These are phyloP conservation scores for Antheraea yamamai DNA, from an alignment of 2,888 invertebrate genomes.

Conservation along the genomic window DNA sequence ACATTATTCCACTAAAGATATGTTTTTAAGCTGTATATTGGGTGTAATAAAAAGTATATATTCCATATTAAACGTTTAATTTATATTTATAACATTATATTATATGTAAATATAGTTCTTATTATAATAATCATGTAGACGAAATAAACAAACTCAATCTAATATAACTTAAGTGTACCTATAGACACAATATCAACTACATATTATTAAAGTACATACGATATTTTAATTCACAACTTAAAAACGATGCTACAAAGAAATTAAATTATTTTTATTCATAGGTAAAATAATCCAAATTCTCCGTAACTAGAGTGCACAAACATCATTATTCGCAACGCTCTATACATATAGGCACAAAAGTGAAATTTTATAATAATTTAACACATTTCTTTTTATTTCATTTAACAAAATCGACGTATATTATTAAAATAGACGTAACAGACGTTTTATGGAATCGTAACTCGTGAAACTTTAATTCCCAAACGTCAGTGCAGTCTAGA, in stretches of 20 bases:
- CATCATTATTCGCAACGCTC: constrained; percentile 52
- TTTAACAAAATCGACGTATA: constrained; percentile 67
- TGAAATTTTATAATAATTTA: constrained; percentile 62
- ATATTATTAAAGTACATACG: constrained; percentile 58
- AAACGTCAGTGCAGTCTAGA: constrained; percentile 21
- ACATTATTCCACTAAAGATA: not conserved
- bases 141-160: constrained; percentile 76
- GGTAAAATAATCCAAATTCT: constrained; percentile 21
- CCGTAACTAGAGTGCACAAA: constrained; percentile 68
- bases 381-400: constrained; percentile 54
- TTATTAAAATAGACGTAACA: constrained; percentile 14
- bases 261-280: constrained; percentile 29
- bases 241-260: constrained; percentile 28
- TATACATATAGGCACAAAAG: constrained; percentile 75
- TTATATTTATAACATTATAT: constrained; percentile 82
- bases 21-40: not conserved
- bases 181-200: constrained; percentile 68
- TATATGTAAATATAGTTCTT: constrained; percentile 82
- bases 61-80: constrained; percentile 77
- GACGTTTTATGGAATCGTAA: constrained; percentile 16
- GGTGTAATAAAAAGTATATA: not conserved
- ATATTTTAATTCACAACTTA: constrained; percentile 68
- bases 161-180: constrained; percentile 60
- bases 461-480: constrained; percentile 10
- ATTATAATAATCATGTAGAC: constrained; percentile 67